phyloP scores from a whole-genome alignment of 1,140 invertebrate species.

The Trichoplusia ni region DNA sequence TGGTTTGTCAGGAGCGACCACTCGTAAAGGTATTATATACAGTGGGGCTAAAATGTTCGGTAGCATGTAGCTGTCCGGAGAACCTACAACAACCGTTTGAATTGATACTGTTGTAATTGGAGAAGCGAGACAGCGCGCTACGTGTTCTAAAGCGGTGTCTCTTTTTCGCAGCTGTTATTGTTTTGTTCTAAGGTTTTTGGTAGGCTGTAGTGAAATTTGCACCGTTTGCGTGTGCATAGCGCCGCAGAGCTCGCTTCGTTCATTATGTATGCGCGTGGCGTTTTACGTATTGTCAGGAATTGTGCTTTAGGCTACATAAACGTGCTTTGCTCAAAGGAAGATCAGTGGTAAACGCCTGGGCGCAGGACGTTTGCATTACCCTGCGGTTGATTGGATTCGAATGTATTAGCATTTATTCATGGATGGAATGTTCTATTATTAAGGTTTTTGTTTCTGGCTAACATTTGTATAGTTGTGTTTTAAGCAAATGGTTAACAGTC shows the following conservation, averaged over 20 bases:
- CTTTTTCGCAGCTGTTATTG: too few relatives aligned
- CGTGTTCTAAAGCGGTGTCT: too few relatives aligned
- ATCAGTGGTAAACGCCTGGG: neutral
- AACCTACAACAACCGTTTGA: too few relatives aligned
- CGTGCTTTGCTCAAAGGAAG: slow-evolving; percentile 11
- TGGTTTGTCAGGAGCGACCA: slow-evolving; percentile 23
- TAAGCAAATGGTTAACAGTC: too few relatives aligned
- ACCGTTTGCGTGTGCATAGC: slow-evolving; percentile 16
- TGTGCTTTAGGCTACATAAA: slow-evolving; percentile 9
- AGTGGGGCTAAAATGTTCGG: slow-evolving; percentile 2
- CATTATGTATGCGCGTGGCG: slow-evolving; percentile 20
- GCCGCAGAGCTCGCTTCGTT: slow-evolving; percentile 8
- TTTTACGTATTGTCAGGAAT: slow-evolving; percentile 16
- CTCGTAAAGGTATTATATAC: slow-evolving; percentile 29
- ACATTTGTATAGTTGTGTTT: too few relatives aligned
- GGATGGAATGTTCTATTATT: too few relatives aligned
- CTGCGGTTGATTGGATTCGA: too few relatives aligned
- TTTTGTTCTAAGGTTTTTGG: too few relatives aligned
- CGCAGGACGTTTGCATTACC: neutral
- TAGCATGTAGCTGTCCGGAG: neutral
- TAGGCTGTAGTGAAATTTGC: slow-evolving; percentile 19
- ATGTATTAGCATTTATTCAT: too few relatives aligned
- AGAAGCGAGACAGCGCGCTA: too few relatives aligned
- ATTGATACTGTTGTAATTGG: too few relatives aligned
- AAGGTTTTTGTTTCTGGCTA: too few relatives aligned